These are phyloP conservation scores for Paraescarpia echinospica DNA, from an alignment of 1,140 invertebrate genomes.

Conservation along the genomic window DNA sequence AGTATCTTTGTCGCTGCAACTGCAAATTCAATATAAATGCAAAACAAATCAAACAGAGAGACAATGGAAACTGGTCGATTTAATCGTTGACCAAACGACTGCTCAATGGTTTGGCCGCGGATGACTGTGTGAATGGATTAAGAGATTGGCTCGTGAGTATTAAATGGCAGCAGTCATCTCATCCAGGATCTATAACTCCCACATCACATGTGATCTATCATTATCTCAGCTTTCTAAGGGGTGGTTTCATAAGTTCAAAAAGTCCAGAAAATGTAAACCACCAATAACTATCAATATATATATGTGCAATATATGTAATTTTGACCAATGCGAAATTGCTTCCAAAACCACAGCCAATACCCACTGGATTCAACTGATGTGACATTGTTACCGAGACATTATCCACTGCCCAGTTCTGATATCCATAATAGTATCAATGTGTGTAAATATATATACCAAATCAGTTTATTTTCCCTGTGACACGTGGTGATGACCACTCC, in stretches of 20 bases:
- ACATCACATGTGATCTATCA: background rate
- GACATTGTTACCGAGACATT: no score
- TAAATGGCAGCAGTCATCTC: background rate
- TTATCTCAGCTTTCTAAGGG: background rate
- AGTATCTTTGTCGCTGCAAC: background rate
- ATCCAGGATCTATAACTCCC: background rate
- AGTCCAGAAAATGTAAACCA: no score
- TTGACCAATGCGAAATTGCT: no score
- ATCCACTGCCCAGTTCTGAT: no score
- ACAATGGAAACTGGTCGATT: background rate
- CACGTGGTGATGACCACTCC: no score
- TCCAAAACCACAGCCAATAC: no score
- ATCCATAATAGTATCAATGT: no score
- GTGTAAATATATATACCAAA: no score
- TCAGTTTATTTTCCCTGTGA: no score
- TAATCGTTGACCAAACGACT: slow-evolving; percentile 1
- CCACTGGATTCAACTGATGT: no score
- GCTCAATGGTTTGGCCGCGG: background rate
- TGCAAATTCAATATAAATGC: slow-evolving; percentile 6
- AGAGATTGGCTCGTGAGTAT: background rate
- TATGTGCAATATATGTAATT: no score
- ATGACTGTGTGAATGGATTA: background rate
- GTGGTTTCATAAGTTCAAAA: background rate
- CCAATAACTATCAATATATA: no score
- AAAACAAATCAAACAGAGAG: background rate